Base-by-base conservation (phyloP, 92 coral and sea anemone genomes). In the Scolanthus callimorphus region DNA sequence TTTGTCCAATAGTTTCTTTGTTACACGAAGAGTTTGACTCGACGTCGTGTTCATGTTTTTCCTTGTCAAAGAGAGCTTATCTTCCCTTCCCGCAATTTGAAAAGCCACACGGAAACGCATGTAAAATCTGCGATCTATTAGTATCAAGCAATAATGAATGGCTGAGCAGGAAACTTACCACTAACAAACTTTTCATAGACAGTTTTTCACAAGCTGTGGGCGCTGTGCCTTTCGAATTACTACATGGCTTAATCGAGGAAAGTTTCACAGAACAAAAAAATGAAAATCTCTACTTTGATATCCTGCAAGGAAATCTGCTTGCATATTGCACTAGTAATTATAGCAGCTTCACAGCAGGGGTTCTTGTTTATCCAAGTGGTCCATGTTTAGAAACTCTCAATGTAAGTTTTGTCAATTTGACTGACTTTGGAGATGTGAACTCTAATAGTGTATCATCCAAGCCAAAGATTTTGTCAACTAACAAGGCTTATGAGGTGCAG, bases 351-450 rank as follows among this genome's bases (percentile, higher is more conserved):
- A 28, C 24, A 20, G 46, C 31, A 20, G 69, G 74, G 30, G 39
- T 78, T n/a, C 63, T 88, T 22, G 38, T 80, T 29, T 78, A 83
- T 43, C 90, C 96, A 25, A 65, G 80, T 65, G 96, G 96, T 3
- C 59, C 69, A 2, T 57, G 70, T 13, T 29, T 83, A 20, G 96
- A 88, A 31, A 50, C 51, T 13, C 53, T 88, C 15, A 88, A 88
- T 49, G 54, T 77, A 13, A 51, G 60, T 11, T 12, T 54, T 8
- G 39, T 78, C 2, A 71, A 34, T 8, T 53, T 39, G 56, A 37
- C 26, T 10, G 17, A 46, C 11, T 21, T 6, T 6, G 43, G 15
- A 9, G 23, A 46, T 46, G 11, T 21, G 21, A 48, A 11, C 3
- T 29, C 22, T 3, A 44, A 26, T 59, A 20, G 17, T 29, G 31